Base-by-base conservation (phyloP, 2,113 vertebrate species). In the Capreolus pygargus region DNA sequence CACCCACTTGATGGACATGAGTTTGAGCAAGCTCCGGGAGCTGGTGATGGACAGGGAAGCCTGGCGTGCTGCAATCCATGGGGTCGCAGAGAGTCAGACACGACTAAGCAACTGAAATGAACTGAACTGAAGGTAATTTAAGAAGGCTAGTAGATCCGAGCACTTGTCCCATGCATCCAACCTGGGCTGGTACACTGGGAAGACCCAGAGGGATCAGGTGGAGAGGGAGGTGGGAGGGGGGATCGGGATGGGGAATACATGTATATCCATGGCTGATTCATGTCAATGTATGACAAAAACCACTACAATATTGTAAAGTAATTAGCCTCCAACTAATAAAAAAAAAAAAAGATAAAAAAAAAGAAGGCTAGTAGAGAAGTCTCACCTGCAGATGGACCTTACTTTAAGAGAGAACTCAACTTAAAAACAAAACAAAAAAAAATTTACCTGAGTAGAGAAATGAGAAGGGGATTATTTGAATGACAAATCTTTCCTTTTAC, bases 401-500 rank as follows among this genome's bases (percentile, higher is more conserved):
- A 74, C 81, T 95, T 89, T 79, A 93, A 91, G 90, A 64, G 78
- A 94, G 57, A 94, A 96, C 27, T 90, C 58, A 43, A 50, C 95
- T 87, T 23, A 36, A 43, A 89, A 87, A 64, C 57, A 86, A 60
- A 64, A 43, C 39, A 5, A 88, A 33, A 84, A 43, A 52, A 61
- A 28, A 28, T 27, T 88, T 58, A 88, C 55, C 78, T 0, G 14
- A 47, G 85, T 70, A 81, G 89, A 95, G 87, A 97, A 98, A 96
- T 97, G 89, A 96, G 57, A 95, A 57, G 85, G 95, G 43, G 27
- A 74, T 94, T 96, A 95, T 95, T 95, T 97, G 96, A 98, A 94
- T 95, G 96, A 64, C 96, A 91, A 36, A 93, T 91, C 93, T 91
- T 94, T 86, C 61, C 89, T 97, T 98, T 97, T 96, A 98, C 97